Evolutionary conservation across 1,140 invertebrate genomes (phyloP), one percentile per base, ranked within the genome.

Genomic region (Leptinotarsa lineolata): DNA sequence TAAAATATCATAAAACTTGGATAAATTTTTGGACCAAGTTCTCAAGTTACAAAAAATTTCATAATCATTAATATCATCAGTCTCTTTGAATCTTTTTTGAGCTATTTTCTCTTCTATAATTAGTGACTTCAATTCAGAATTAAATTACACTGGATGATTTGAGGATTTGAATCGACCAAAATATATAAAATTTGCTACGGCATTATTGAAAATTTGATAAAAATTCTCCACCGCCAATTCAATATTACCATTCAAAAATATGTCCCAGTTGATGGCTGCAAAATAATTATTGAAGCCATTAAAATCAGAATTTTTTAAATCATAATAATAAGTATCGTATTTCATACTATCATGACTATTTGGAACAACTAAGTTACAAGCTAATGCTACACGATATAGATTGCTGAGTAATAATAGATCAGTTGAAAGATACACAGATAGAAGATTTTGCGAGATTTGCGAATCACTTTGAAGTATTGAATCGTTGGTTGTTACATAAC

Each of bases 171-270:
- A 45, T 18, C 22, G 8, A 66, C 44, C 5, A 13, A n/a, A n/a
- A n/a, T n/a, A n/a, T 22, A 66, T n/a, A 39, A 66, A 30, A 30
- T 45, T 66, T 45, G 44, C 22, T 15, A 66, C 5, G 30, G 64
- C 64, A 66, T 45, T 66, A 66, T 66, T 66, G 44, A 66, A 66
- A 60, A 60, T 60, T 60, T 8, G 22, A 22, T 66, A 66, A 66
- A 45, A 30, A 66, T 66, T 45, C 22, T 39, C 21, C 8, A 66
- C 44, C 13, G 44, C 44, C 13, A 66, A 39, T 39, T 45, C 64
- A 45, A 39, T 8, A 18, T 66, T 21, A 39, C 24, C 22, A 66
- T 39, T 39, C 44, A 39, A 45, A 13, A 66, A 22, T 66, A 66
- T 66, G 13, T 45, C 22, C 24, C 22, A 30, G 44, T 66, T 45